Conservation (phyloP, 2,113 vertebrate genomes). For the Rhinopomastus cyanomelas region DNA sequence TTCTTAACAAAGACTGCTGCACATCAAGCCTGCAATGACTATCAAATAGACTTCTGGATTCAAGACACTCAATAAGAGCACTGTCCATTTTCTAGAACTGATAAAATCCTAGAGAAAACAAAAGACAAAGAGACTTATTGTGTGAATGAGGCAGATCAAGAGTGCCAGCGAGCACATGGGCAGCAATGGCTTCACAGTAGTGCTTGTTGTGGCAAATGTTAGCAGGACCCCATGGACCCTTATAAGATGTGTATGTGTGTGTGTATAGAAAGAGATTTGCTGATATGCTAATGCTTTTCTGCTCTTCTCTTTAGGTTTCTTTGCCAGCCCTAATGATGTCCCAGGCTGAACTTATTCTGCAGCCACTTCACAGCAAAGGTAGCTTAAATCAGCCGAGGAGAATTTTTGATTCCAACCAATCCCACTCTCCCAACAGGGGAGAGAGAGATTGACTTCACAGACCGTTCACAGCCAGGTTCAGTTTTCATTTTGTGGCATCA, state of each 20-base stretch:
- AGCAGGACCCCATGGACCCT: neutral
- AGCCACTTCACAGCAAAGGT: neutral
- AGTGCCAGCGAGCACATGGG: neutral
- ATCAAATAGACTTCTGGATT: neutral
- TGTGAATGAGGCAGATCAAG: neutral
- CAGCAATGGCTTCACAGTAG: neutral
- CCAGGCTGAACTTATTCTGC: neutral
- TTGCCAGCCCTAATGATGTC: neutral
- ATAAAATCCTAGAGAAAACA: neutral
- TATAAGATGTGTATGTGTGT: accelerated
- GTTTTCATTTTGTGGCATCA: neutral
- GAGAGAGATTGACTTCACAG: neutral
- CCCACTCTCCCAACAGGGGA: neutral
- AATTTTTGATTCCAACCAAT: neutral
- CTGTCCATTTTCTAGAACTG: neutral
- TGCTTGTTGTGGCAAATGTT: neutral
- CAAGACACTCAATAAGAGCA: neutral
- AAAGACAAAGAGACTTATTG: neutral
- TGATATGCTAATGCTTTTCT: neutral
- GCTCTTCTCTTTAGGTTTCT: slow-evolving; percentile 17
- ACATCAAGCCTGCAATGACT: neutral
- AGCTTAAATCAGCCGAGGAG: neutral
- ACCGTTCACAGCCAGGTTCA: neutral
- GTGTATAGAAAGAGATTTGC: neutral
- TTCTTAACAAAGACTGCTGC: neutral